Conservation (phyloP, 1,140 invertebrate species). For the Zelostemma sp. region DNA sequence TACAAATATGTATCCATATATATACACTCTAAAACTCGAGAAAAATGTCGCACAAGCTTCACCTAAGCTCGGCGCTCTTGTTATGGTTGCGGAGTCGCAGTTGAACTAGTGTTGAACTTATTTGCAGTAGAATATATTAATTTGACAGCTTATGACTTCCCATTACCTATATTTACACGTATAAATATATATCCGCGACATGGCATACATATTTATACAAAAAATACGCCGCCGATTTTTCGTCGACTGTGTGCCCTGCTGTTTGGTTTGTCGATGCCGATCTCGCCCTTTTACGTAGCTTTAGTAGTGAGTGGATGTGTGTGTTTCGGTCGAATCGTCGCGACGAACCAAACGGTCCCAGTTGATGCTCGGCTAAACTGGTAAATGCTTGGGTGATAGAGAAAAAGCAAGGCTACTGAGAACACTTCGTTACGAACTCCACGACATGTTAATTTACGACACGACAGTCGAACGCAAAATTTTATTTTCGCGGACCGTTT, state of each 20-base stretch:
- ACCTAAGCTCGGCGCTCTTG: conserved; percentile 54
- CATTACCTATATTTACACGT: conserved; percentile 54
- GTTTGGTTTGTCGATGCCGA: conserved; percentile 65
- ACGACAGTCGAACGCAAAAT: conserved; percentile 40
- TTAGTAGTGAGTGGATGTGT: conserved; percentile 68
- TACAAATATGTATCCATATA: conserved; percentile 22
- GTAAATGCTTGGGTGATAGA: conserved; percentile 68
- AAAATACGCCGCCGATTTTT: conserved; percentile 39
- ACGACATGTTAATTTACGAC: conserved; percentile 39
- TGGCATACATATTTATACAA: conserved; percentile 18
- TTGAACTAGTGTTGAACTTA: conserved; percentile 70
- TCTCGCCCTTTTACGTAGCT: conserved; percentile 58
- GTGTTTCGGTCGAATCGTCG: conserved; percentile 62
- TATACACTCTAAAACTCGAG: conserved; percentile 17
- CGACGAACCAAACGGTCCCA: conserved; percentile 62
- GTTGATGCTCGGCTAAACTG: conserved; percentile 61
- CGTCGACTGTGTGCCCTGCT: conserved; percentile 43
- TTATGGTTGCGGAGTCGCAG: conserved; percentile 72
- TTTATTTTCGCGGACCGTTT: background rate
- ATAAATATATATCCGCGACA: conserved; percentile 40
- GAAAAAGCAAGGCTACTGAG: conserved; percentile 44
- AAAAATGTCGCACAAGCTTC: conserved; percentile 45
- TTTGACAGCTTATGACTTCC: conserved; percentile 68
- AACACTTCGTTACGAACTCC: conserved; percentile 35
- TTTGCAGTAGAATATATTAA: conserved; percentile 72